phyloP scores from a whole-genome alignment of 1,140 invertebrate genomes.

The Muscidifurax raptorellus region DNA sequence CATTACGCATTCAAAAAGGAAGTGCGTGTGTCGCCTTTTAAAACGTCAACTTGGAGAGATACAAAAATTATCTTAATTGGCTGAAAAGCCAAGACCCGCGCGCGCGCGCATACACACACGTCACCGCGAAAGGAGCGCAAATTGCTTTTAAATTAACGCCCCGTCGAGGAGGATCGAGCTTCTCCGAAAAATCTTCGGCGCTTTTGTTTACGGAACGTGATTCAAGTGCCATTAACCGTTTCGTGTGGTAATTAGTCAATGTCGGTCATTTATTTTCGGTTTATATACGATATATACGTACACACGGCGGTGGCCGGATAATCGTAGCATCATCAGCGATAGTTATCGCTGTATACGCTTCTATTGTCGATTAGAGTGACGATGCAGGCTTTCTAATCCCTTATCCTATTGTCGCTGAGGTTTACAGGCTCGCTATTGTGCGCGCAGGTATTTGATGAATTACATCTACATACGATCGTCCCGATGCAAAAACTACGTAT shows the following conservation, averaged over 20 bases:
- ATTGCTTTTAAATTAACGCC: constrained; percentile 49
- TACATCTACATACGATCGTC: too few relatives aligned
- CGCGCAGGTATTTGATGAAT: too few relatives aligned
- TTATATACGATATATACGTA: neutral
- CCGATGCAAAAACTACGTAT: too few relatives aligned
- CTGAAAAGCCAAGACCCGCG: constrained; percentile 20
- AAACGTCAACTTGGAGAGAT: constrained; percentile 28
- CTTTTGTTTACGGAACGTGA: neutral
- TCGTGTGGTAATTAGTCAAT: constrained; percentile 33
- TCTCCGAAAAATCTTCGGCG: neutral
- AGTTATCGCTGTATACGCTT: neutral
- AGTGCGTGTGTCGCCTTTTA: constrained; percentile 10
- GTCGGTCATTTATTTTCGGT: constrained; percentile 2
- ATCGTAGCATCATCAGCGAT: constrained; percentile 1
- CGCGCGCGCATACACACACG: neutral
- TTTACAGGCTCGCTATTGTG: too few relatives aligned
- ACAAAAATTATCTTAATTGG: constrained; percentile 48
- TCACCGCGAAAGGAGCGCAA: constrained; percentile 35
- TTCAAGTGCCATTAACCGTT: constrained; percentile 29
- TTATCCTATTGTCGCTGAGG: neutral
- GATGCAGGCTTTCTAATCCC: neutral
- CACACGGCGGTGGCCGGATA: neutral
- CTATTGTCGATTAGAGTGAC: constrained; percentile 8
- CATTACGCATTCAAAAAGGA: constrained; percentile 34
- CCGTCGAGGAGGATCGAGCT: too few relatives aligned